Conservation (phyloP, 2,797 vertebrate species). For the Acrossocheilus fasciatus region DNA sequence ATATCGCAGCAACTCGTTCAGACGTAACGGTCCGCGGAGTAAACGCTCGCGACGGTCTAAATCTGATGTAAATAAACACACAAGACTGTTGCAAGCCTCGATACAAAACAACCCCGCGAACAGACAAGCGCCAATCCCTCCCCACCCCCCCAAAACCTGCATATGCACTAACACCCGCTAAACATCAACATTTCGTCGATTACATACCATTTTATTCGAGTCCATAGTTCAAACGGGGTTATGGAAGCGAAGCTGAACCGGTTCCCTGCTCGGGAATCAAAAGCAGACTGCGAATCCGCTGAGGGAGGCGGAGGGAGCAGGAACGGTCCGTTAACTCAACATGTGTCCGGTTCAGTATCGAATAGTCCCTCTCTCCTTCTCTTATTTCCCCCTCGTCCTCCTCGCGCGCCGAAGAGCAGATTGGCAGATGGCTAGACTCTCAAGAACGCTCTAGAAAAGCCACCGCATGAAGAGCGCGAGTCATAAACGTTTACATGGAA, state of each 20-base stretch:
- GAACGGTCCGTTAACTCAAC: constrained; percentile 77
- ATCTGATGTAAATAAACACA: not conserved
- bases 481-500: not conserved
- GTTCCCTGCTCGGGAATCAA: constrained; percentile 30
- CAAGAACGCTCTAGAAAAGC: constrained; percentile 48
- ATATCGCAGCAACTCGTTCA: not conserved
- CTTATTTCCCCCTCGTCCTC: constrained; percentile 58
- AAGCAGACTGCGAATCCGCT: constrained; percentile 31
- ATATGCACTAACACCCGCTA: constrained; percentile 16
- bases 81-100: not conserved
- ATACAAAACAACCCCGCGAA: constrained; percentile 47
- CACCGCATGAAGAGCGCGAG: not conserved
- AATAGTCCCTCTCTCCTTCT: constrained; percentile 63
- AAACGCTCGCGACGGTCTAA: not conserved
- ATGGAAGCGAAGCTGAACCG: constrained; percentile 11
- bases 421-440: constrained; percentile 56
- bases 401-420: constrained; percentile 47
- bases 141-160: constrained; percentile 18
- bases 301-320: constrained; percentile 62
- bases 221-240: constrained; percentile 70
- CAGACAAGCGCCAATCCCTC: not conserved
- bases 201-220: constrained; percentile 82
- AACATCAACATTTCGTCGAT: not conserved
- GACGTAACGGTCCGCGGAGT: not conserved
- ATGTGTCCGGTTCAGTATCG: constrained; percentile 80